A percentile compares a stretch with the other conserved stretches of the same genome.
These are phyloP conservation scores for Drosophila limbata DNA, from an alignment of 2,888 invertebrate species.

Conservation along the genomic window DNA sequence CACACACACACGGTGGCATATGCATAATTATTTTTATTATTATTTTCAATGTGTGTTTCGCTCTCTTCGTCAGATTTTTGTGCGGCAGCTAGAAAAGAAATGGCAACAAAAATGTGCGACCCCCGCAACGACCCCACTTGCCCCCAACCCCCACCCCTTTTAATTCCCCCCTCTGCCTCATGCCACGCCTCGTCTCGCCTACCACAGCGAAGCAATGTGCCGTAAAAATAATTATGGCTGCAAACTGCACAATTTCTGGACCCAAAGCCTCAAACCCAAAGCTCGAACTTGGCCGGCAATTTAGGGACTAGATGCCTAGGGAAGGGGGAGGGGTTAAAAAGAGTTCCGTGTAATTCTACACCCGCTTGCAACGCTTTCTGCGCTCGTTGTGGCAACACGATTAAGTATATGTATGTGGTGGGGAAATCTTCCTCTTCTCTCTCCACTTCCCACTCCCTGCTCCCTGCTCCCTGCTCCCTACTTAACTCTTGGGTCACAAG, in stretches of 20 bases:
- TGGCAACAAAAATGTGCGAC: constrained; percentile 5
- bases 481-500: constrained; percentile 24
- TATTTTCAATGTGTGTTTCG: constrained; percentile 65
- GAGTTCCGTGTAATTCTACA: constrained; percentile 50
- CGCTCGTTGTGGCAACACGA: constrained; percentile 21
- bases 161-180: background rate
- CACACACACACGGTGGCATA: constrained; percentile 63
- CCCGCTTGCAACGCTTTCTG: constrained; percentile 58
- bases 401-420: constrained; percentile 12
- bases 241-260: constrained; percentile 76
- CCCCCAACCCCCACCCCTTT: background rate
- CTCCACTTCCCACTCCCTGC: background rate
- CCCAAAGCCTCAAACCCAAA: constrained; percentile 15
- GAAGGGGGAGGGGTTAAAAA: background rate
- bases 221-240: constrained; percentile 81
- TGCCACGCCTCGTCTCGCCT: constrained; percentile 15
- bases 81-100: constrained; percentile 3
- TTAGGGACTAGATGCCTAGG: background rate
- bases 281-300: constrained; percentile 1
- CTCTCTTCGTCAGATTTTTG: constrained; percentile 47
- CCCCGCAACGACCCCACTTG: background rate
- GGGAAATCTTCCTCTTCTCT: background rate
- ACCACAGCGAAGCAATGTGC: constrained; percentile 72
- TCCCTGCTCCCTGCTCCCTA: background rate
- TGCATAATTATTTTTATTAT: constrained; percentile 80